phyloP scores from a whole-genome alignment of 2,888 invertebrate species.

The Xestoiulus laeticollis region DNA sequence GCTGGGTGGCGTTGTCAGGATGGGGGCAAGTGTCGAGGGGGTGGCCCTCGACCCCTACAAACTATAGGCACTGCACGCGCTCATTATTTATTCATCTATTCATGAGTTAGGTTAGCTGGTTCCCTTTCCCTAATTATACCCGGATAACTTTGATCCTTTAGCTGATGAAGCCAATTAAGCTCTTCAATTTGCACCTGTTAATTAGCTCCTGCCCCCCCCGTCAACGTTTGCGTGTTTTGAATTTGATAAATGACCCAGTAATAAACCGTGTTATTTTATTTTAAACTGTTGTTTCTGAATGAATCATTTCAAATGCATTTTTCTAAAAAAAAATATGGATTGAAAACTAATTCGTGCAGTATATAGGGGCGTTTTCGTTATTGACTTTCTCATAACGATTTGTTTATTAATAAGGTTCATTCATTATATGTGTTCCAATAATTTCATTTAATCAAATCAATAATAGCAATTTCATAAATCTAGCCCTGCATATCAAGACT shows the following conservation, averaged over 20 bases:
- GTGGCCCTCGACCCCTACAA: neutral
- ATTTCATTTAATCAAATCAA: neutral
- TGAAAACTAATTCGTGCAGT: too few relatives aligned
- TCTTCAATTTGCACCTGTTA: slow-evolving; percentile 43
- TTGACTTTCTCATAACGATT: neutral
- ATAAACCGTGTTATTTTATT: slow-evolving; percentile 21
- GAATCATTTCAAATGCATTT: neutral
- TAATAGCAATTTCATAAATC: neutral
- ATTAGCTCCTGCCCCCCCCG: neutral
- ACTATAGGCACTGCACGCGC: slow-evolving; percentile 11
- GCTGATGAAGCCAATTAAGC: slow-evolving; percentile 36
- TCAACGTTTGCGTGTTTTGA: slow-evolving; percentile 15
- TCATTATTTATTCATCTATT: slow-evolving; percentile 40
- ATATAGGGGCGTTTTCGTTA: too few relatives aligned
- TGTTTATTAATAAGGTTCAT: neutral
- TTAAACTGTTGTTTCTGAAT: slow-evolving; percentile 8
- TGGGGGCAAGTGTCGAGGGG: neutral
- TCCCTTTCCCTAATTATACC: slow-evolving; percentile 39
- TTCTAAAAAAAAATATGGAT: neutral
- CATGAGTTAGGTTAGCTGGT: slow-evolving; percentile 29
- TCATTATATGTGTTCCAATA: neutral
- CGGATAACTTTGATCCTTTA: slow-evolving; percentile 31
- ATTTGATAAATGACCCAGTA: slow-evolving; percentile 21
- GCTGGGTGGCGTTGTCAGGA: neutral
- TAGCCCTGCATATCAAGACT: neutral